Base-by-base conservation (phyloP, 2,113 vertebrate species). In the Hippoglossus stenolepis region DNA sequence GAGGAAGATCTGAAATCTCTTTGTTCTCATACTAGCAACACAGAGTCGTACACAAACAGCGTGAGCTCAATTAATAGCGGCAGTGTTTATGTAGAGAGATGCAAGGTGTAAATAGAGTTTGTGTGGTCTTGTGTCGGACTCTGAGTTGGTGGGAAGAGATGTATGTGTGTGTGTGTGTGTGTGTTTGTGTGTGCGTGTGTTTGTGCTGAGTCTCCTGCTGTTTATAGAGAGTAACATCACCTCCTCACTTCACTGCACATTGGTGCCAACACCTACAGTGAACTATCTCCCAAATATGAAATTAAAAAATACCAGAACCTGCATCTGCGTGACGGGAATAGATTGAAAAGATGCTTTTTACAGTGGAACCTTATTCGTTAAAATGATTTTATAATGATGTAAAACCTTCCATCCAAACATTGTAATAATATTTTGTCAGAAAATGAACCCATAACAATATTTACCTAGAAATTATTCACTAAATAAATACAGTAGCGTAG, bases 81-180 rank as follows among this genome's bases (percentile, higher is more conserved):
- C 64, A 17, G 70, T 93, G 92, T 93, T 92, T 92, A 91, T 79
- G 82, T 35, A 53, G 54, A 86, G 85, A 82, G 86, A 74, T 85
- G 84, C 75, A 76, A 91, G 85, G 85, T 84, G 89, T 94, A 94
- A 94, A 94, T 93, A 94, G 77, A 89, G 85, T 91, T 93, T 94
- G 92, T 94, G 93, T 95, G 94, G 94, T 93, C 92, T 76, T n/a
- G 70, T 59, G 65, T 63, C 26, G 51, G 83, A 78, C 66, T 68
- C 89, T 80, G 77, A 74, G 77, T 72, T 83, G 82, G 80, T 78
- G 82, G 83, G 86, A 61, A 53, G 54, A 68, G 60, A 77, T 80
- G 71, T 58, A 60, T 78, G 57, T 56, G 72, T 45, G 63, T 54
- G 85, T 91, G 92, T 94, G 92, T 94, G 93, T 95, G 93, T 54